Evolutionary conservation across 2,797 vertebrate species (phyloP), one percentile per base, ranked within the genome.

Genomic region (Poeciliopsis gracilis): DNA sequence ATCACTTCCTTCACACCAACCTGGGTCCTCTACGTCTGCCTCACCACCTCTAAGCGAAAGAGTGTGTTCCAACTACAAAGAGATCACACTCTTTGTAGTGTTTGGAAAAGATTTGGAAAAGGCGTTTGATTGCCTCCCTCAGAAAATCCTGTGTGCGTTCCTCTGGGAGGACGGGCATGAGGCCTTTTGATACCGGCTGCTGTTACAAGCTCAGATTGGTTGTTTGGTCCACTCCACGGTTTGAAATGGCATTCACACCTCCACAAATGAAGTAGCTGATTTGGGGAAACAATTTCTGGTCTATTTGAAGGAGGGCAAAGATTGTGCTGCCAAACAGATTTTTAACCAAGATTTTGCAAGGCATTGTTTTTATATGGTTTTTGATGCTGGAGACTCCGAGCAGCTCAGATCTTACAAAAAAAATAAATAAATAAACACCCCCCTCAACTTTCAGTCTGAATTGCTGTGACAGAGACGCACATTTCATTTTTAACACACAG

Each of bases 361-460:
- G 13, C 57, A 61, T 15, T 59, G 28, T 59, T 59, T 15, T 15
- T 12, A 28, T 12, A n/a, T 13, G 4, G 5, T 70, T 47, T 28
- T 28, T 30, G 20, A 13, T 20, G 15, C 46, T 61, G 5, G 2
- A 12, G 63, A 43, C 61, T 73, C 25, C 66, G 33, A 80, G 61
- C 49, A 38, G 76, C 73, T 41, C 23, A 69, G 4, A 10, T 41
- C 63, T 51, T 51, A 23, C 33, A 63, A 20, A 38, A 55, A 57
- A n/a, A n/a, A n/a, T n/a, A n/a, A n/a, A n/a, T n/a, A n/a, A n/a
- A n/a, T n/a, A n/a, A n/a, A n/a, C n/a, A n/a, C n/a, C n/a, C n/a
- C n/a, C n/a, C n/a, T n/a, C n/a, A n/a, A 77, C 74, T 51, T 78
- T 84, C 46, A 74, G 74, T 33, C 51, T 51, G 13, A 33, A 51